These are phyloP conservation scores for Notospermus geniculatus DNA, from an alignment of 1,140 invertebrate species.

Conservation along the genomic window DNA sequence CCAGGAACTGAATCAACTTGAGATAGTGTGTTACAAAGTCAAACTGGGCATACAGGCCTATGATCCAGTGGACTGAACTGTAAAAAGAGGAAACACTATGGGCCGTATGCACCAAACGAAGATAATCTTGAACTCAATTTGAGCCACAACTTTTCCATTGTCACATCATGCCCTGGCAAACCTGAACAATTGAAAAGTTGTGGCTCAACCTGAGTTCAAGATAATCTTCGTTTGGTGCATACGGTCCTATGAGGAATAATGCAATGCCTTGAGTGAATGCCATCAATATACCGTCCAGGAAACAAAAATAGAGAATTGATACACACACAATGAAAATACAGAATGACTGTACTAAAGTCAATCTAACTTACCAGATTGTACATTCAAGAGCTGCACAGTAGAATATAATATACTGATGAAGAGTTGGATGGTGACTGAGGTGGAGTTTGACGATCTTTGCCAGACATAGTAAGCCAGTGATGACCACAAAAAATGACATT, in stretches of 20 bases:
- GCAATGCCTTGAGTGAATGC: slow-evolving; percentile 8
- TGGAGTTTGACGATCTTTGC: slow-evolving; percentile 58
- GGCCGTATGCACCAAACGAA: too few species aligned
- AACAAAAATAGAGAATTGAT: not conserved
- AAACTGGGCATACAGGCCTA: slow-evolving; percentile 56
- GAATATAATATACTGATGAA: slow-evolving; percentile 61
- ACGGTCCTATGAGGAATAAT: slow-evolving; percentile 22
- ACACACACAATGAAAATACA: slow-evolving; percentile 1
- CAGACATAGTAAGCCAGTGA: slow-evolving; percentile 57
- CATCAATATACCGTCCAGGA: not conserved
- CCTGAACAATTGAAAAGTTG: too few species aligned
- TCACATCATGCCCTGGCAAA: too few species aligned
- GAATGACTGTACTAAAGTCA: slow-evolving; percentile 6
- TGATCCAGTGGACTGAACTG: slow-evolving; percentile 59
- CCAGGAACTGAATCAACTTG: slow-evolving; percentile 59
- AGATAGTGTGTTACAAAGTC: slow-evolving; percentile 59
- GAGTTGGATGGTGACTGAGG: slow-evolving; percentile 55
- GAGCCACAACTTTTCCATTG: too few species aligned
- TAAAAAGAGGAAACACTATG: too few species aligned
- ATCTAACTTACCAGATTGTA: slow-evolving; percentile 55
- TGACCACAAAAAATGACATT: slow-evolving; percentile 53
- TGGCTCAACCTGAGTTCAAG: too few species aligned
- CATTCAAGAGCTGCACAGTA: slow-evolving; percentile 58
- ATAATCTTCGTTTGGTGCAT: too few species aligned
- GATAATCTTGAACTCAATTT: too few species aligned